These are phyloP conservation scores for Rhipidura dahli DNA, from an alignment of 2,113 vertebrate genomes.

Conservation along the genomic window DNA sequence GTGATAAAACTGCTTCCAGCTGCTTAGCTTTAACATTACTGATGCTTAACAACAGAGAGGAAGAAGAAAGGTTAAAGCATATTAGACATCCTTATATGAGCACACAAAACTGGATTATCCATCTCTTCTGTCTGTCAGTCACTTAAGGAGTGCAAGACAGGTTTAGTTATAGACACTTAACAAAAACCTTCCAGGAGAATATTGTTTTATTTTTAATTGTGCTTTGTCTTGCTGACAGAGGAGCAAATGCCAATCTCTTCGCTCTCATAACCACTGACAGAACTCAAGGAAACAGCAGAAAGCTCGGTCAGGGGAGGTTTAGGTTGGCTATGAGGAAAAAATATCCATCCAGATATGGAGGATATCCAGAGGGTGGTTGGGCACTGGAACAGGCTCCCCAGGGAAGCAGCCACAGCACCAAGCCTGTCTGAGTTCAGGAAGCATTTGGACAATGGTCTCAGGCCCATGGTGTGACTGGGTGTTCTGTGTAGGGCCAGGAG, in stretches of 20 bases:
- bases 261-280: background rate
- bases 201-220: background rate
- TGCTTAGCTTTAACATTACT: conserved; percentile 26
- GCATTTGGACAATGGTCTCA: background rate
- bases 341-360: background rate
- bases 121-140: background rate
- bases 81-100: background rate
- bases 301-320: background rate
- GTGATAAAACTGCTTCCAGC: conserved; percentile 82
- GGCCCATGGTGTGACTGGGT: background rate
- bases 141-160: background rate
- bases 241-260: background rate
- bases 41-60: background rate
- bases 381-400: background rate
- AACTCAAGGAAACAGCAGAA: background rate
- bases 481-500: background rate
- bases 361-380: background rate
- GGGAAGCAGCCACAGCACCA: background rate
- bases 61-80: background rate
- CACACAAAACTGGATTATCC: background rate
- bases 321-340: background rate
- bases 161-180: background rate
- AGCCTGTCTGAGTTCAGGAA: background rate
- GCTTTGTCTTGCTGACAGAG: background rate
- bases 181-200: background rate